A percentile compares a stretch with the other conserved stretches of the same genome.
Evolutionary conservation across 2,797 vertebrate genomes (phyloP).

Genomic region (Petrocephalus schoutedeni): DNA sequence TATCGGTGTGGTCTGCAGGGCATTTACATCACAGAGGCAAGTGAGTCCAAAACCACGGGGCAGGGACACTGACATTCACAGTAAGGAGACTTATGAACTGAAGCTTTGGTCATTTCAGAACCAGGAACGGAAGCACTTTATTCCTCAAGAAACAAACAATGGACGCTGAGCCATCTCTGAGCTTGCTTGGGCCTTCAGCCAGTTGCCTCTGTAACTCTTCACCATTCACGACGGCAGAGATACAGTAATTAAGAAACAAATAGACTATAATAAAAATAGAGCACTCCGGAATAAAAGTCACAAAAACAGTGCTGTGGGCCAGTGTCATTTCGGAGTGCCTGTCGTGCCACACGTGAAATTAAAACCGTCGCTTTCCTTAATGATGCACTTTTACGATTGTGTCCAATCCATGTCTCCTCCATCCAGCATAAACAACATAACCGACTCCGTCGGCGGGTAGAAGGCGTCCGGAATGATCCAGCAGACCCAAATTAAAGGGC

Average conservation of each 20-base stretch:
- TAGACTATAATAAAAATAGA: not conserved
- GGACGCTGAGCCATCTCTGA: not conserved
- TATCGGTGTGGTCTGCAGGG: not conserved
- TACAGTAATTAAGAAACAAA: not conserved
- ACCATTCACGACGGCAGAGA: not conserved
- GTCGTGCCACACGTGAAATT: not conserved
- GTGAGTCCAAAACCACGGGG: not conserved
- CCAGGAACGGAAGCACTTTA: not conserved
- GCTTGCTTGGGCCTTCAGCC: not conserved
- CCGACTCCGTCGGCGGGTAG: not conserved
- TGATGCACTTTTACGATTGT: not conserved
- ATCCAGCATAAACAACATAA: not conserved
- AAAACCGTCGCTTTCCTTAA: not conserved
- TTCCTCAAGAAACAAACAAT: not conserved
- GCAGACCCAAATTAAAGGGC: constrained; percentile 28
- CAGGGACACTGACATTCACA: not conserved
- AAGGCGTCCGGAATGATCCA: constrained; percentile 11
- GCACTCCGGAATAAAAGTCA: not conserved
- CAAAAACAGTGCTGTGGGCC: not conserved
- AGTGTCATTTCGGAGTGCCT: not conserved
- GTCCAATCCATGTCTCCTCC: not conserved
- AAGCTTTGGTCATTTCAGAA: not conserved
- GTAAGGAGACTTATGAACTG: not conserved
- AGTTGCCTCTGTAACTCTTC: not conserved
- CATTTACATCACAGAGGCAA: not conserved